Percentiles rank a stretch among this genome's conserved stretches.
phyloP scores from a whole-genome alignment of 2,888 invertebrate species.

The Psococerastis gibbosa region DNA sequence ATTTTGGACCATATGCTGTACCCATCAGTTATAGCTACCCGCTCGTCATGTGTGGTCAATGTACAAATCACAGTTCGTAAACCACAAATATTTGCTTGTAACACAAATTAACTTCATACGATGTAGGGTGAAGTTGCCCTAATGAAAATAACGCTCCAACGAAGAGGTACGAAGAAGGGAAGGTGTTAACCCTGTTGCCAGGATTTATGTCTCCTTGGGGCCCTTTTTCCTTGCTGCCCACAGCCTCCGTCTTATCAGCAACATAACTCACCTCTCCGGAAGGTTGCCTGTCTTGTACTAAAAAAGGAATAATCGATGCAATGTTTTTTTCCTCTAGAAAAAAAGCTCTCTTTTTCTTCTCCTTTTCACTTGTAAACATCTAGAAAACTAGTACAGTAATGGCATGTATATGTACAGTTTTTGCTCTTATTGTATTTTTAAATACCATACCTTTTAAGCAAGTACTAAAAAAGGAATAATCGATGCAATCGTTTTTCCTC shows the following conservation, averaged over 20 bases:
- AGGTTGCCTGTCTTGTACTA: neutral
- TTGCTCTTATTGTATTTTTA: neutral
- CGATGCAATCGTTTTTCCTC: neutral
- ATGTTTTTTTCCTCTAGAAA: neutral
- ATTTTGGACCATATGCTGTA: too few species aligned
- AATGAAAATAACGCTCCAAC: neutral
- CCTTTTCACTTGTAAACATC: neutral
- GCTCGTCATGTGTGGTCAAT: too few species aligned
- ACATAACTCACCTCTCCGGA: neutral
- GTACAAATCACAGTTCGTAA: too few species aligned
- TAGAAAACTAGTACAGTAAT: neutral
- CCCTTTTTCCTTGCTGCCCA: conserved; percentile 2
- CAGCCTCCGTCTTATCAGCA: conserved; percentile 1
- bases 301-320: neutral
- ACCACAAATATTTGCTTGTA: too few species aligned
- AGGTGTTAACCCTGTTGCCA: conserved; percentile 4
- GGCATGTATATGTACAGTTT: neutral
- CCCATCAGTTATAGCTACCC: too few species aligned
- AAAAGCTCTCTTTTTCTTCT: neutral
- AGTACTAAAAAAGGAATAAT: neutral
- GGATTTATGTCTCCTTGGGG: conserved; percentile 7
- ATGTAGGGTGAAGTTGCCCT: neutral
- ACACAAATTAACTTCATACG: neutral
- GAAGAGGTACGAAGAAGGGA: neutral
- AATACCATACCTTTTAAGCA: too few species aligned